Conservation (phyloP, 2,113 vertebrate genomes). For the Pleuronectes platessa region DNA sequence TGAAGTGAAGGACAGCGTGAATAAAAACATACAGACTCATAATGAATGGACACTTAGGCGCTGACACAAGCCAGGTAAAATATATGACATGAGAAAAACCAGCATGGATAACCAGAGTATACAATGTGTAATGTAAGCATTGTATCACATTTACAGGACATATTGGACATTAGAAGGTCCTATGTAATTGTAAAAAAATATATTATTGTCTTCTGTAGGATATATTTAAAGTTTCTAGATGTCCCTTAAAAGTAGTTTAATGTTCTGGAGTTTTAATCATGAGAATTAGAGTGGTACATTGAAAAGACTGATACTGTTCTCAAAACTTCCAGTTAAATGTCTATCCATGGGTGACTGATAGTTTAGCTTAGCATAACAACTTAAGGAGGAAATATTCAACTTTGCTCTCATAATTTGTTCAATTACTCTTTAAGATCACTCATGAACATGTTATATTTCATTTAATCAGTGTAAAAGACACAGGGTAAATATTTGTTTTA, state of each 20-base stretch:
- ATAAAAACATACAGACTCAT: background rate
- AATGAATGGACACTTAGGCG: background rate
- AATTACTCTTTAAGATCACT: background rate
- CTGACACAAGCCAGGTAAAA: background rate
- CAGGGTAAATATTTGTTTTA: background rate
- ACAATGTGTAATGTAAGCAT: background rate
- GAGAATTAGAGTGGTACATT: too few relatives aligned
- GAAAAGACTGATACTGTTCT: background rate
- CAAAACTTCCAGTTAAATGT: background rate
- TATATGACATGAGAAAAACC: background rate
- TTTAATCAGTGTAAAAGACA: background rate
- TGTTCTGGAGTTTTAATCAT: too few relatives aligned
- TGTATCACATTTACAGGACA: background rate
- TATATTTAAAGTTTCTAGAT: too few relatives aligned
- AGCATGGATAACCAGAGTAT: background rate
- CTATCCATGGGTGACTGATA: background rate
- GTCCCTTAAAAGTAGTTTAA: too few relatives aligned
- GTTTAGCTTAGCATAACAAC: too few relatives aligned
- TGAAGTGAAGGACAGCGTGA: background rate
- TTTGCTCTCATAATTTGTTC: background rate
- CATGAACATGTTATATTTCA: too few relatives aligned
- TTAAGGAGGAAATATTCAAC: background rate
- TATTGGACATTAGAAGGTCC: background rate
- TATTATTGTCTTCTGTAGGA: too few relatives aligned
- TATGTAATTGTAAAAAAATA: too few relatives aligned